These are phyloP conservation scores for Syngnathus scovelli DNA, from an alignment of 2,113 vertebrate species.

Conservation along the genomic window DNA sequence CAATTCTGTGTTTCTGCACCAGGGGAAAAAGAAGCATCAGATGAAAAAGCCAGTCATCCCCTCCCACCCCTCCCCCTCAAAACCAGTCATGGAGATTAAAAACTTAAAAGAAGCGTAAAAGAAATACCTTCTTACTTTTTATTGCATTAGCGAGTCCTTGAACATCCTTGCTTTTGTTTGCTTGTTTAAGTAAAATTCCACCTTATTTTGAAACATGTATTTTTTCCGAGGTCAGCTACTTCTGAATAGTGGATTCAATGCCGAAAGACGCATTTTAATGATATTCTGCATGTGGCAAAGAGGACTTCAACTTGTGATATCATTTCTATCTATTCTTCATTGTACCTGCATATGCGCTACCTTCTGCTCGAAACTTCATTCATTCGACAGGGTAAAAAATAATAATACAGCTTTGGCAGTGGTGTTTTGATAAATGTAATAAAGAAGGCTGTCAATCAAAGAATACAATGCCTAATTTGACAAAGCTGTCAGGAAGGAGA, in stretches of 20 bases:
- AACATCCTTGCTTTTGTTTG: constrained; percentile 60
- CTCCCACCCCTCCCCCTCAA: constrained; percentile 53
- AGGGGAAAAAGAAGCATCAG: constrained; percentile 61
- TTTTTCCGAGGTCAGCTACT: constrained; percentile 63
- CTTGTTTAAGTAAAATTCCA: constrained; percentile 66
- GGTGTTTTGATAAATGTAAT: neutral
- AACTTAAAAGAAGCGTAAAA: constrained; percentile 69
- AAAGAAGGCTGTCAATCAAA: neutral
- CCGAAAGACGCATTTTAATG: constrained; percentile 65
- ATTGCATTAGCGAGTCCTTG: constrained; percentile 60
- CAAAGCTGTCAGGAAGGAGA: constrained; percentile 17
- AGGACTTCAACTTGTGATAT: constrained; percentile 53
- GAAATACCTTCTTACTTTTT: constrained; percentile 67
- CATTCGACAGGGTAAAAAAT: constrained; percentile 35
- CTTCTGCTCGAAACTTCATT: constrained; percentile 37
- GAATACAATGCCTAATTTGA: constrained; percentile 20
- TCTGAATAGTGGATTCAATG: constrained; percentile 58
- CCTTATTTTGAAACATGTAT: constrained; percentile 69
- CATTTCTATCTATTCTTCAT: constrained; percentile 50
- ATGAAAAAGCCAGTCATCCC: constrained; percentile 61
- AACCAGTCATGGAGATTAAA: constrained; percentile 59
- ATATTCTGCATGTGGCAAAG: constrained; percentile 63
- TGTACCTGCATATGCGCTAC: constrained; percentile 38
- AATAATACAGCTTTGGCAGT: neutral
- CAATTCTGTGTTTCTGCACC: constrained; percentile 63